Conservation (phyloP, 2,113 vertebrate species). For the Mus pahari region DNA sequence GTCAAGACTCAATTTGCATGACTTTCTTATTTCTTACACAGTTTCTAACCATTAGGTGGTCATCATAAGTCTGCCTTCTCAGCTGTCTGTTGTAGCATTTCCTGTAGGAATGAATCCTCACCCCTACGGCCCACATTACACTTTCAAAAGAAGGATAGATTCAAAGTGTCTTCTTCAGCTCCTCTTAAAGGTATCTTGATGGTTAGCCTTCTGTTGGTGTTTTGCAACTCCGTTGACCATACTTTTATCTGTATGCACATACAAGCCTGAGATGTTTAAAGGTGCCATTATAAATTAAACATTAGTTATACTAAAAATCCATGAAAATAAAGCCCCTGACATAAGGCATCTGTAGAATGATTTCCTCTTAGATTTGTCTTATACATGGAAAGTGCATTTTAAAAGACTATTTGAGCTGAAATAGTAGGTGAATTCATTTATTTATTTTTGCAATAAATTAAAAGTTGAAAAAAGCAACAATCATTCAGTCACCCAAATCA, state of each 20-base stretch:
- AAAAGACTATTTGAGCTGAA: conserved; percentile 69
- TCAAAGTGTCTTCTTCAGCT: neutral
- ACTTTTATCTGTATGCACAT: conserved; percentile 25
- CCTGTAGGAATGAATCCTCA: neutral
- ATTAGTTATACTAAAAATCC: conserved; percentile 29
- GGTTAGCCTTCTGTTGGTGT: neutral
- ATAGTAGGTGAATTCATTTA: conserved; percentile 73
- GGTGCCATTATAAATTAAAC: neutral
- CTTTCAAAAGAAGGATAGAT: neutral
- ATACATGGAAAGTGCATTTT: conserved; percentile 56
- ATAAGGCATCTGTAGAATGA: conserved; percentile 29
- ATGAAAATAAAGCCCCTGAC: neutral
- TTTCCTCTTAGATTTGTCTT: conserved; percentile 23
- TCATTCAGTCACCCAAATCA: conserved; percentile 78
- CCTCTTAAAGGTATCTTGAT: neutral
- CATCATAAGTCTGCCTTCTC: neutral
- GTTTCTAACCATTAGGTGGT: neutral
- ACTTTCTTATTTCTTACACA: neutral
- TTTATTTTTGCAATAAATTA: conserved; percentile 70
- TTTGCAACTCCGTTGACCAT: neutral
- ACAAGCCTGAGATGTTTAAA: neutral
- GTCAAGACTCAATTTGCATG: neutral
- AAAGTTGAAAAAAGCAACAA: conserved; percentile 76
- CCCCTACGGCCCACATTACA: neutral
- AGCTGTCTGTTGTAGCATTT: neutral